These are phyloP conservation scores for Pipa parva DNA, from an alignment of 2,113 vertebrate genomes.

Conservation along the genomic window DNA sequence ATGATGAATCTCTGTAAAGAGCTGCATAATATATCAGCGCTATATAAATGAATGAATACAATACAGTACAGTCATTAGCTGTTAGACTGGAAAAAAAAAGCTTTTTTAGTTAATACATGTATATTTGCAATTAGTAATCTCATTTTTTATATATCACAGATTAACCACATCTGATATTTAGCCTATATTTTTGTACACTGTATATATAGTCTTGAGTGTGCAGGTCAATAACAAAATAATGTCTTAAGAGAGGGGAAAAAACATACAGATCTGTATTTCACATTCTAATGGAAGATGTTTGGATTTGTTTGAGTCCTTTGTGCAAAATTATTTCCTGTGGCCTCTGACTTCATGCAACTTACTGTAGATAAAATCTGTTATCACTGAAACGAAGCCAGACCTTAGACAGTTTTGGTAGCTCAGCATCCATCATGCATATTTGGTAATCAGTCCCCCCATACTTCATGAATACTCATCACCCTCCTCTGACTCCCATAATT, in stretches of 20 bases:
- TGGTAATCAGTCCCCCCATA: conserved; percentile 4
- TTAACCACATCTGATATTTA: too few relatives aligned
- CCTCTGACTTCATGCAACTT: not conserved
- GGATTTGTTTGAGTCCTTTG: not conserved
- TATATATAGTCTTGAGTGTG: too few relatives aligned
- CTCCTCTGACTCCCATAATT: conserved; percentile 31
- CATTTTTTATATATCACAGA: too few relatives aligned
- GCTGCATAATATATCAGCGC: too few relatives aligned
- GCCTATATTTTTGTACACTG: too few relatives aligned
- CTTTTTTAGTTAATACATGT: too few relatives aligned
- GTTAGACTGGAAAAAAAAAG: too few relatives aligned
- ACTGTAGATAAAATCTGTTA: conserved; percentile 15
- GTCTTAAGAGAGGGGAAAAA: not conserved
- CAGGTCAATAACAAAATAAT: not conserved
- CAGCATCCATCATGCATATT: conserved; percentile 1
- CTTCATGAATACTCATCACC: conserved; percentile 36
- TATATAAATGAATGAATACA: too few relatives aligned
- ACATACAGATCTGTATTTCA: not conserved
- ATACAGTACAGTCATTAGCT: too few relatives aligned
- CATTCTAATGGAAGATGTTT: not conserved
- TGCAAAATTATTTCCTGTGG: not conserved
- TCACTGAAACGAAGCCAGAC: conserved; percentile 4
- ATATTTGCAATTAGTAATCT: too few relatives aligned
- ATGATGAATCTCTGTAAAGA: too few relatives aligned
- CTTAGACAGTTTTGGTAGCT: not conserved